A percentile compares a stretch with the other conserved stretches of the same genome.
Conservation (phyloP, 2,113 vertebrate genomes). For the Clinocottus analis region DNA sequence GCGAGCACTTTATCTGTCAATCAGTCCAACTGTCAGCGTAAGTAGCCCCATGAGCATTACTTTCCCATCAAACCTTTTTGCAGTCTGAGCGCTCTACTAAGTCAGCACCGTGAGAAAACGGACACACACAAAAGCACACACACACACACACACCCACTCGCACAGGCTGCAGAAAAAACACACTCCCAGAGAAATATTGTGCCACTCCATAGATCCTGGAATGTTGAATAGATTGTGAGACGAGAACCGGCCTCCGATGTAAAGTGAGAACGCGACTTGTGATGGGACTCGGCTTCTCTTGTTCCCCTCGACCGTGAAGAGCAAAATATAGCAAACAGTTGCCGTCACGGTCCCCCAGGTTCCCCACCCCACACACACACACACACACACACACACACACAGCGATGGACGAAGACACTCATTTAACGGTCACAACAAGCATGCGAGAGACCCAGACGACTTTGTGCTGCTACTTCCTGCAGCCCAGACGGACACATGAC, state of each 20-base stretch:
- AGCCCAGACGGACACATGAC: conserved; percentile 22
- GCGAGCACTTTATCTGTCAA: conserved; percentile 44
- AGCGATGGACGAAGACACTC: background rate
- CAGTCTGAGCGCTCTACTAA: conserved; percentile 29
- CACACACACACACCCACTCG: background rate
- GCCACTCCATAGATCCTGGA: conserved; percentile 63
- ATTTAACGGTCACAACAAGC: background rate
- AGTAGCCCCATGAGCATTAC: conserved; percentile 61
- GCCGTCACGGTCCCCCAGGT: background rate
- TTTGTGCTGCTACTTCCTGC: conserved; percentile 13
- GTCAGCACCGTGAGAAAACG: conserved; percentile 69
- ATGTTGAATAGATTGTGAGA: conserved; percentile 61
- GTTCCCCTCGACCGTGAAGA: too few relatives aligned
- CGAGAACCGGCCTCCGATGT: conserved; percentile 43
- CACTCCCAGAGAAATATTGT: conserved; percentile 55
- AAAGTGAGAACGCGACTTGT: conserved; percentile 17
- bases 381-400: background rate
- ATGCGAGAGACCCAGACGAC: background rate
- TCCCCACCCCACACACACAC: conserved; percentile 14
- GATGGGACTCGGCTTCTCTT: background rate
- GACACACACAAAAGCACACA: conserved; percentile 14
- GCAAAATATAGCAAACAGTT: background rate
- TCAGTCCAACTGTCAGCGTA: conserved; percentile 47
- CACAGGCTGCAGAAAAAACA: conserved; percentile 15
- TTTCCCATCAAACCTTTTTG: conserved; percentile 68